Evolutionary conservation across 2,888 invertebrate species (phyloP).

Genomic region (Galeopsomyia nigrocyanea): DNA sequence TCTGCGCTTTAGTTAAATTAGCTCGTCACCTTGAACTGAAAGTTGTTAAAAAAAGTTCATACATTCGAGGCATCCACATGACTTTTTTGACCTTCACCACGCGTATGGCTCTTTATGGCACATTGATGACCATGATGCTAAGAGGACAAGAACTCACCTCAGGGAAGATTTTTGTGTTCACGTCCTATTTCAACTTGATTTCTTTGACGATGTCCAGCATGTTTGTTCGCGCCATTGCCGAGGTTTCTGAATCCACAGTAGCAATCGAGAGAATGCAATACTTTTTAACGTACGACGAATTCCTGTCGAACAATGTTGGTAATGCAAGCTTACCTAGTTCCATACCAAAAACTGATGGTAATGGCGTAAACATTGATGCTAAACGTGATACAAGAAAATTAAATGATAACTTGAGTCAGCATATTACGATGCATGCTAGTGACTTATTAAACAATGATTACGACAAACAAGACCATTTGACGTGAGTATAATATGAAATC

Average conservation of each 20-base stretch:
- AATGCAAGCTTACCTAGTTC: too few species aligned
- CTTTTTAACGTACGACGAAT: conserved; percentile 68
- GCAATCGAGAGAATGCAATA: conserved; percentile 69
- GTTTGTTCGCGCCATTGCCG: conserved; percentile 72
- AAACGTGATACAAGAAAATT: too few species aligned
- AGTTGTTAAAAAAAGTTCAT: conserved; percentile 75
- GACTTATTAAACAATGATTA: neutral
- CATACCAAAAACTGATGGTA: too few species aligned
- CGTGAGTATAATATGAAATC: too few species aligned
- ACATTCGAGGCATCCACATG: conserved; percentile 78
- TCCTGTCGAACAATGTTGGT: conserved; percentile 50
- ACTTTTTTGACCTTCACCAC: conserved; percentile 86
- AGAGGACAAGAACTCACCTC: conserved; percentile 78
- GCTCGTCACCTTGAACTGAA: conserved; percentile 72
- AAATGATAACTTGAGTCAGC: too few species aligned
- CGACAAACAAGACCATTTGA: too few species aligned
- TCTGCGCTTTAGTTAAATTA: conserved; percentile 74
- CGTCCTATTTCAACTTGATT: conserved; percentile 72
- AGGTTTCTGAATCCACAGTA: conserved; percentile 71
- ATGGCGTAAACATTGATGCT: too few species aligned
- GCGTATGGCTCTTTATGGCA: conserved; percentile 82
- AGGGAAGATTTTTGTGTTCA: conserved; percentile 75
- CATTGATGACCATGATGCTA: conserved; percentile 80
- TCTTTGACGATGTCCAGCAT: conserved; percentile 73
- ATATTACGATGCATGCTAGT: too few species aligned